phyloP scores from a whole-genome alignment of 2,888 invertebrate species.

The Cyrtodaria siliqua region DNA sequence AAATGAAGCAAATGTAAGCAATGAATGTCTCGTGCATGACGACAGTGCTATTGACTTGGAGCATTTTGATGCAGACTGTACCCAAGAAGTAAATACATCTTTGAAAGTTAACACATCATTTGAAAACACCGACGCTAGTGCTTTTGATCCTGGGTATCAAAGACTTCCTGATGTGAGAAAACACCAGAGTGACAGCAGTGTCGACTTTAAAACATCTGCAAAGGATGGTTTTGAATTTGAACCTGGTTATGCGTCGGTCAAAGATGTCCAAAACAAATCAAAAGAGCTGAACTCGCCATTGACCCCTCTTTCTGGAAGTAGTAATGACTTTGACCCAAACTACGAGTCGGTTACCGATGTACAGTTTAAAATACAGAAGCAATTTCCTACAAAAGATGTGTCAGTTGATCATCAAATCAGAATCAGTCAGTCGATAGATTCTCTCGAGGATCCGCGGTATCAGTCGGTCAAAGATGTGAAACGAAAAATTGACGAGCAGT shows the following conservation, averaged over 20 bases:
- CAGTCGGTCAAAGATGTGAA: constrained; percentile 51
- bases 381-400: neutral
- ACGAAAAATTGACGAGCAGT: neutral
- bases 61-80: constrained; percentile 5
- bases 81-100: neutral
- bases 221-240: neutral
- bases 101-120: neutral
- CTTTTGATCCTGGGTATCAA: constrained; percentile 37
- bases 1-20: constrained; percentile 2
- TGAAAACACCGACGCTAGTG: neutral
- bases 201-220: too few species aligned
- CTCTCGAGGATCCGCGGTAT: constrained; percentile 41
- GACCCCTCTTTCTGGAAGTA: neutral
- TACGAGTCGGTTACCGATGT: constrained; percentile 51
- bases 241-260: constrained; percentile 6
- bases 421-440: constrained; percentile 21
- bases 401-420: neutral
- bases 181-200: neutral
- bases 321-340: constrained; percentile 41
- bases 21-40: constrained; percentile 39
- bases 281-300: neutral
- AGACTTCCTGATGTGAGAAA: constrained; percentile 16
- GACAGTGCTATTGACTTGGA: constrained; percentile 62
- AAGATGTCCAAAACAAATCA: neutral
- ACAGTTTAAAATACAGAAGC: constrained; percentile 14